A percentile compares a stretch with the other conserved stretches of the same genome.
These are phyloP conservation scores for Eueremaeus valkanovi DNA, from an alignment of 2,888 invertebrate genomes.

Conservation along the genomic window DNA sequence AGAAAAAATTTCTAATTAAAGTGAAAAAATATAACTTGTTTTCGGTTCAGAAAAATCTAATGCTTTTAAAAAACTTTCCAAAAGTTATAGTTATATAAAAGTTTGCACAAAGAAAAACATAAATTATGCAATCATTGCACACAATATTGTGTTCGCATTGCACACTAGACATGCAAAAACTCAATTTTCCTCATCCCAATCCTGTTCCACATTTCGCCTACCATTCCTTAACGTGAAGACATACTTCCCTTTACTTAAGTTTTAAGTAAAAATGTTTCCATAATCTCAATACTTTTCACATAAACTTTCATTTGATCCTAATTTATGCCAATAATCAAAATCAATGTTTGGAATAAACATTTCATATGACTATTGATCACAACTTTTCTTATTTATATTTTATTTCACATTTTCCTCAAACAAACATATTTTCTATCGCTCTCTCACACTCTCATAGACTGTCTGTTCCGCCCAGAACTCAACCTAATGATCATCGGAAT, in stretches of 20 bases:
- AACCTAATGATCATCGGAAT: neutral
- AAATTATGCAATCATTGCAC: constrained; percentile 4
- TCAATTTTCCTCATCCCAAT: neutral
- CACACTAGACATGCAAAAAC: neutral
- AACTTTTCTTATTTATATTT: no score
- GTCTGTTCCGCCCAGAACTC: neutral
- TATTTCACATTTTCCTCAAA: no score
- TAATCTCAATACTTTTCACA: no score
- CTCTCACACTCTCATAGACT: neutral
- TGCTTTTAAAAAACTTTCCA: constrained; percentile 8
- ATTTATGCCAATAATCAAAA: no score
- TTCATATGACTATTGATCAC: no score
- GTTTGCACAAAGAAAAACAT: neutral
- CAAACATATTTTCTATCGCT: no score
- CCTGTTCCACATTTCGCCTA: neutral
- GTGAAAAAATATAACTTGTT: constrained; percentile 12
- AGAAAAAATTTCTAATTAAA: no score
- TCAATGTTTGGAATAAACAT: no score
- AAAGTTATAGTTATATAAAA: neutral
- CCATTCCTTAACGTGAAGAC: neutral
- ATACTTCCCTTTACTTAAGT: neutral
- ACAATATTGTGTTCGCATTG: neutral
- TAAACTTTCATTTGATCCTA: no score
- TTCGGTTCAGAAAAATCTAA: neutral
- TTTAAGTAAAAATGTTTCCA: neutral